These are phyloP conservation scores for Pyrrhura leucotis DNA, from an alignment of 2,797 vertebrate species.

Conservation along the genomic window DNA sequence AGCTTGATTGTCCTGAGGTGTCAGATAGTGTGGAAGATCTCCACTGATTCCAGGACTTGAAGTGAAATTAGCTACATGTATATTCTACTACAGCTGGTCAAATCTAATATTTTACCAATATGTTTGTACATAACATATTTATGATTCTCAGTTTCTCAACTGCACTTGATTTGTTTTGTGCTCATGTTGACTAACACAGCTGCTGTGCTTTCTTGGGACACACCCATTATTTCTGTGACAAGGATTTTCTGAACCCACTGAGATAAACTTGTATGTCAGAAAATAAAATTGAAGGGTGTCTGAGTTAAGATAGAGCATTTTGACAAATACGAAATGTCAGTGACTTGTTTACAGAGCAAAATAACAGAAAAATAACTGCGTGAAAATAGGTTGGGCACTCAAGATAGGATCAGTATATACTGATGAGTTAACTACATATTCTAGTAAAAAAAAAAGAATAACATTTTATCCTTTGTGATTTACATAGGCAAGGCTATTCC, in stretches of 20 bases:
- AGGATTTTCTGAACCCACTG: background rate
- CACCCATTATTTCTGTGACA: background rate
- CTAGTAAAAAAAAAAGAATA: background rate
- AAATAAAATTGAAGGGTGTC: background rate
- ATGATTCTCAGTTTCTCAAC: background rate
- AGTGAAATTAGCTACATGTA: background rate
- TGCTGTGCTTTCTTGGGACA: background rate
- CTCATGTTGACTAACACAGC: rapidly evolving
- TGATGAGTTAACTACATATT: background rate
- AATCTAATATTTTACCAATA: background rate
- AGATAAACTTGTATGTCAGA: background rate
- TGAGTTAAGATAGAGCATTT: background rate
- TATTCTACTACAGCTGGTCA: background rate
- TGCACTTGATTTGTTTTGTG: background rate
- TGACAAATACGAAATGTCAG: background rate
- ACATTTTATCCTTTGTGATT: background rate
- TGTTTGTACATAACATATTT: rapidly evolving
- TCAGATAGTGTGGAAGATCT: background rate
- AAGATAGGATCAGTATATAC: background rate
- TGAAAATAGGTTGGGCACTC: background rate
- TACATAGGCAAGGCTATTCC: background rate
- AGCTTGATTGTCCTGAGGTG: background rate
- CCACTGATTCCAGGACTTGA: background rate
- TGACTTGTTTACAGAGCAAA: background rate
- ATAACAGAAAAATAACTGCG: background rate